Percentiles rank a stretch among this genome's conserved stretches.
phyloP scores from a whole-genome alignment of 2,797 vertebrate species.

The Sebastes aleutianus region DNA sequence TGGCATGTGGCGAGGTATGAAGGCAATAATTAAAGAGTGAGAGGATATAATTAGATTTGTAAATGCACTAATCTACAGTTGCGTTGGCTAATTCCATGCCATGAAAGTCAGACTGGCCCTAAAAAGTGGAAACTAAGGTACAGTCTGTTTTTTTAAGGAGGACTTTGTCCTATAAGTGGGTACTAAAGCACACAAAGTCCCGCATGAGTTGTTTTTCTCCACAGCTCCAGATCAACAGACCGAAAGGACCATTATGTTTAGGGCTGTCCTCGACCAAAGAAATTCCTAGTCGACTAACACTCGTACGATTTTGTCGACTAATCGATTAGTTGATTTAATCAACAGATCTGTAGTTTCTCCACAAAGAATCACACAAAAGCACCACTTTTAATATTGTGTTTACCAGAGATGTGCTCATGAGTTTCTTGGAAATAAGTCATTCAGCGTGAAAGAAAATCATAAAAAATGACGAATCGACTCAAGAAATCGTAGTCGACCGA shows the following conservation, averaged over 20 bases:
- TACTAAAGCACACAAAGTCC: not conserved
- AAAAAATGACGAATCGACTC: too few species aligned
- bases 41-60: constrained; percentile 62
- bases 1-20: constrained; percentile 46
- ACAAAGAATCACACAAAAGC: not conserved
- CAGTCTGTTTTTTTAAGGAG: not conserved
- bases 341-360: too few species aligned
- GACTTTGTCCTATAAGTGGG: not conserved
- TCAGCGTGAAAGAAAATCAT: too few species aligned
- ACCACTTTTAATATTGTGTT: not conserved
- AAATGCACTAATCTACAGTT: constrained; percentile 53
- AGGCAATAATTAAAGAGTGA: constrained; percentile 61
- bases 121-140: constrained; percentile 23
- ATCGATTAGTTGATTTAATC: not conserved
- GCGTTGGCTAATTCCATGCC: constrained; percentile 18
- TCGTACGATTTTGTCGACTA: not conserved
- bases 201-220: not conserved
- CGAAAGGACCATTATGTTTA: not conserved
- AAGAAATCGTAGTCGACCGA: too few species aligned
- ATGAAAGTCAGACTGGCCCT: not conserved
- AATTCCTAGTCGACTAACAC: too few species aligned
- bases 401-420: not conserved
- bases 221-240: not conserved
- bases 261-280: not conserved
- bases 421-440: not conserved